Evolutionary conservation across 1,140 invertebrate genomes (phyloP).

Genomic region (Mizuhopecten yessoensis): DNA sequence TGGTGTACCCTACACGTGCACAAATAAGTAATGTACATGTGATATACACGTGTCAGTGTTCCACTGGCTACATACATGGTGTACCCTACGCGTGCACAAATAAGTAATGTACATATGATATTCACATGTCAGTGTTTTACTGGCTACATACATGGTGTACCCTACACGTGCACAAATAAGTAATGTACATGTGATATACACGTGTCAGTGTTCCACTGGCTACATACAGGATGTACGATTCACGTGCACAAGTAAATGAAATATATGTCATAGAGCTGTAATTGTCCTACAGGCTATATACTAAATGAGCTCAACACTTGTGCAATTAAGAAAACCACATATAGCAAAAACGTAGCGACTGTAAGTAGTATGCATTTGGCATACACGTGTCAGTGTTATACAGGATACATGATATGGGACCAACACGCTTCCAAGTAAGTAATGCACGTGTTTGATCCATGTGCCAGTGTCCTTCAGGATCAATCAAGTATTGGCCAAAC

Average conservation of each 20-base stretch:
- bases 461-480: too few species aligned
- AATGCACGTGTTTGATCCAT: too few species aligned
- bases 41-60: too few species aligned
- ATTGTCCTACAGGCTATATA: constrained; percentile 48
- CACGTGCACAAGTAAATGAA: constrained; percentile 43
- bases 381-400: neutral
- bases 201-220: constrained; percentile 45
- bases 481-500: too few species aligned
- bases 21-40: too few species aligned
- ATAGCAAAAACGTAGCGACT: too few species aligned
- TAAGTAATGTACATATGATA: neutral
- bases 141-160: constrained; percentile 44
- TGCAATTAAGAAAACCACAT: constrained; percentile 10
- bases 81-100: too few species aligned
- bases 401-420: too few species aligned
- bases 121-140: constrained; percentile 46
- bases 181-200: constrained; percentile 45
- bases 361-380: neutral
- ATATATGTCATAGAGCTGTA: constrained; percentile 48
- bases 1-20: too few species aligned
- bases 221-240: constrained; percentile 7
- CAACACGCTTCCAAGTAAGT: too few species aligned
- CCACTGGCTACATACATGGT: too few species aligned
- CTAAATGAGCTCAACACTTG: neutral
- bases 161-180: constrained; percentile 42